Evolutionary conservation across 2,888 invertebrate species (phyloP).

Genomic region (Nephrotoma flavescens): DNA sequence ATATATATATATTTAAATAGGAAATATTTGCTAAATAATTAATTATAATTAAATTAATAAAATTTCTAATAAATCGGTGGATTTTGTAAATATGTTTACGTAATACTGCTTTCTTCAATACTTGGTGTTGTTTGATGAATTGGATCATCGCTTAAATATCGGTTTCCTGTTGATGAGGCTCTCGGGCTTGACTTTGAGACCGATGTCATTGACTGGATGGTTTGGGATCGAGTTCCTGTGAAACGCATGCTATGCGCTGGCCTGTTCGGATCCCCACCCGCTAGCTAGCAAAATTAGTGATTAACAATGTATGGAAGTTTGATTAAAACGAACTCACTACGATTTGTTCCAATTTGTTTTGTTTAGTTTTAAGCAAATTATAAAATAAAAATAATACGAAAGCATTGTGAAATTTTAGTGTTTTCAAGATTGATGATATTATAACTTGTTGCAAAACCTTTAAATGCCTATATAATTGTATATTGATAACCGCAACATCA

Average conservation of each 20-base stretch:
- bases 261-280: conserved; percentile 15
- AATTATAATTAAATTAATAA: background rate
- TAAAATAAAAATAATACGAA: background rate
- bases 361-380: background rate
- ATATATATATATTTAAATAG: background rate
- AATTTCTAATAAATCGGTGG: background rate
- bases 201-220: conserved; percentile 37
- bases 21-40: background rate
- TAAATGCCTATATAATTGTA: background rate
- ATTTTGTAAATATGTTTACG: background rate
- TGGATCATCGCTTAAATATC: conserved; percentile 5
- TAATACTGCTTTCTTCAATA: conserved; percentile 8
- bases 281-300: conserved; percentile 3
- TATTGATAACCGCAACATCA: background rate
- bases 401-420: background rate
- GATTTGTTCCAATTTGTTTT: background rate
- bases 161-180: conserved; percentile 1
- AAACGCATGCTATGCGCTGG: conserved; percentile 36
- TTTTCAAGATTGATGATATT: background rate
- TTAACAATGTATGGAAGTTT: background rate
- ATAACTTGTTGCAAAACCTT: background rate
- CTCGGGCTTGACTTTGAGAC: conserved; percentile 5
- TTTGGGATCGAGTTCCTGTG: conserved; percentile 33
- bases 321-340: background rate
- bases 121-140: conserved; percentile 3